phyloP scores from a whole-genome alignment of 2,888 invertebrate genomes.

The Euclidia mi region DNA sequence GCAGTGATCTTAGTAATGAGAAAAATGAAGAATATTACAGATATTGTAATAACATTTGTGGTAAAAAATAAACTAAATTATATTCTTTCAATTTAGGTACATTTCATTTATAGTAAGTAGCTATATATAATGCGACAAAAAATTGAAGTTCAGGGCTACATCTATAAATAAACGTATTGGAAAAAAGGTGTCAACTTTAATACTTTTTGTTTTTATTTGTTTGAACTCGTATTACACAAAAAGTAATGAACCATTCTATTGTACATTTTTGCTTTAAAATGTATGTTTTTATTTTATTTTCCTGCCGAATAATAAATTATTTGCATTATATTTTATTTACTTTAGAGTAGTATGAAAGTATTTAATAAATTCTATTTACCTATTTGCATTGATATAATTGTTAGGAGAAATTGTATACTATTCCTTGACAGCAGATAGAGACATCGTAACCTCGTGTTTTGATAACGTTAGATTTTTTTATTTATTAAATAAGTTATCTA shows the following conservation, averaged over 20 bases:
- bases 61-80: slow-evolving; percentile 21
- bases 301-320: too few relatives aligned
- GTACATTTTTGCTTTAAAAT: not conserved
- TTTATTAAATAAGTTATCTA: too few relatives aligned
- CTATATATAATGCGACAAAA: slow-evolving; percentile 15
- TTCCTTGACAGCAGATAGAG: too few relatives aligned
- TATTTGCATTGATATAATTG: too few relatives aligned
- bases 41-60: slow-evolving; percentile 19
- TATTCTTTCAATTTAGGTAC: slow-evolving; percentile 8
- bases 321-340: too few relatives aligned
- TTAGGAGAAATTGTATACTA: too few relatives aligned
- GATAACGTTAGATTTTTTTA: too few relatives aligned
- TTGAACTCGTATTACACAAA: slow-evolving; percentile 4
- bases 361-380: too few relatives aligned
- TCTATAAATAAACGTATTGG: not conserved
- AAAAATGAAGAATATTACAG: slow-evolving; percentile 38
- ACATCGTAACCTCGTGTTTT: too few relatives aligned
- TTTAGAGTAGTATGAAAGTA: too few relatives aligned
- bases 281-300: not conserved
- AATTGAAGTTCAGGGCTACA: slow-evolving; percentile 19
- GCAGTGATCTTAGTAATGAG: slow-evolving; percentile 52
- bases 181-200: slow-evolving; percentile 6
- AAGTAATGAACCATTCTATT: slow-evolving; percentile 7
- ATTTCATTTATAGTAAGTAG: slow-evolving; percentile 12
- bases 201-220: slow-evolving; percentile 9